phyloP scores from a whole-genome alignment of 2,888 invertebrate species.

The Caenorhabditis wallacei region DNA sequence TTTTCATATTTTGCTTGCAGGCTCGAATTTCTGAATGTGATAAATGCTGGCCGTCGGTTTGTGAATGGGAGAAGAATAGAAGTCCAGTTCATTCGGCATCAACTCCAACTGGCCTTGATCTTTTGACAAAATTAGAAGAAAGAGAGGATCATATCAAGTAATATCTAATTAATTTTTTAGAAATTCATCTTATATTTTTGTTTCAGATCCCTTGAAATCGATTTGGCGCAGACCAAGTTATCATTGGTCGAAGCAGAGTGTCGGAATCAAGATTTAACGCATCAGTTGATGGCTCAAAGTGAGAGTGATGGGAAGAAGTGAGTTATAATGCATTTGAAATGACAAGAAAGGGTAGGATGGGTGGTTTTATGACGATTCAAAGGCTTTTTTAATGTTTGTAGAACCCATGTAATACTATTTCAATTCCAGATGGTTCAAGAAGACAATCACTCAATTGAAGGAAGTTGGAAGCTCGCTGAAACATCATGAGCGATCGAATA shows the following conservation, averaged over 20 bases:
- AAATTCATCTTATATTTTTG: slow-evolving; percentile 71
- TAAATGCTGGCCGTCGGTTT: slow-evolving; percentile 69
- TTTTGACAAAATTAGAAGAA: slow-evolving; percentile 74
- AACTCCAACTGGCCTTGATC: slow-evolving; percentile 59
- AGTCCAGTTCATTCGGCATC: slow-evolving; percentile 61
- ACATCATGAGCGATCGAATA: slow-evolving; percentile 74
- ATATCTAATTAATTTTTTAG: slow-evolving; percentile 85
- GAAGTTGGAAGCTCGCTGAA: slow-evolving; percentile 81
- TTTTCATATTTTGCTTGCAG: slow-evolving; percentile 38
- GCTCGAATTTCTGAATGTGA: slow-evolving; percentile 71
- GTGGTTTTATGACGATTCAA: too few relatives aligned
- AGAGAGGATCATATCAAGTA: slow-evolving; percentile 85
- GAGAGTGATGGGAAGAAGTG: slow-evolving; percentile 71
- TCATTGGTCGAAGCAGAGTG: slow-evolving; percentile 90
- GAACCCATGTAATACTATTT: too few relatives aligned
- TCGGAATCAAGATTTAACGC: slow-evolving; percentile 87
- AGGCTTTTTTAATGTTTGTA: too few relatives aligned
- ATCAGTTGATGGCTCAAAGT: slow-evolving; percentile 84
- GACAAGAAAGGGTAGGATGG: too few relatives aligned
- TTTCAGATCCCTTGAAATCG: slow-evolving; percentile 88
- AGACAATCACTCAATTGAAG: slow-evolving; percentile 89
- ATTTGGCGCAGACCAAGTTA: slow-evolving; percentile 96
- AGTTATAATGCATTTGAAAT: slow-evolving; percentile 8
- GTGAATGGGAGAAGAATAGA: slow-evolving; percentile 73
- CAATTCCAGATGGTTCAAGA: slow-evolving; percentile 90